phyloP scores from a whole-genome alignment of 2,888 invertebrate genomes.

The Megalurothrips usitatus region DNA sequence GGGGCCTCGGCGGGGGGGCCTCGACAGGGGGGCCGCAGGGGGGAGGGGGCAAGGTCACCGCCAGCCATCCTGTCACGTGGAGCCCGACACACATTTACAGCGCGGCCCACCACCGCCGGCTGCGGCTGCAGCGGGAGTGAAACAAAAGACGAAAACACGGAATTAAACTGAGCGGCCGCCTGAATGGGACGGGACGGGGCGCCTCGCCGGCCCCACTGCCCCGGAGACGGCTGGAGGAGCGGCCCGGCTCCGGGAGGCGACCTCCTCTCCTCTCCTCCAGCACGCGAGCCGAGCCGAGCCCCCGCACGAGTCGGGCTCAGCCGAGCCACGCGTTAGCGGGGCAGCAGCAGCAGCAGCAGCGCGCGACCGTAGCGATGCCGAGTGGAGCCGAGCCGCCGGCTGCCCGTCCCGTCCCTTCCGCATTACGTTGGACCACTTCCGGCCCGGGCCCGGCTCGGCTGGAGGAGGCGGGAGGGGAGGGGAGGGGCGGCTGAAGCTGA shows the following conservation, averaged over 20 bases:
- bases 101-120: too few species aligned
- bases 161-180: not conserved
- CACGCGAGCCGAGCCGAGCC: not conserved
- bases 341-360: too few species aligned
- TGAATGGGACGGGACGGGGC: too few species aligned
- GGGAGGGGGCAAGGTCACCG: too few species aligned
- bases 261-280: not conserved
- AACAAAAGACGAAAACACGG: not conserved
- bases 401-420: slow-evolving; percentile 2
- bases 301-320: not conserved
- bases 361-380: not conserved
- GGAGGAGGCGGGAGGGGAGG: not conserved
- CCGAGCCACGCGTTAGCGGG: not conserved
- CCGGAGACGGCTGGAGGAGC: not conserved
- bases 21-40: too few species aligned
- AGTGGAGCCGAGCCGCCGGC: not conserved
- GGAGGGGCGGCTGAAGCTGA: not conserved
- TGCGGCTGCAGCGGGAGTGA: not conserved
- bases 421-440: slow-evolving; percentile 18
- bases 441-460: not conserved
- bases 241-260: not conserved
- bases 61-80: too few species aligned
- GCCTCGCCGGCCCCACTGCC: not conserved
- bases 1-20: too few species aligned
- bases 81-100: too few species aligned